These are phyloP conservation scores for Lagocephalus sceleratus DNA, from an alignment of 2,797 vertebrate genomes.

Conservation along the genomic window DNA sequence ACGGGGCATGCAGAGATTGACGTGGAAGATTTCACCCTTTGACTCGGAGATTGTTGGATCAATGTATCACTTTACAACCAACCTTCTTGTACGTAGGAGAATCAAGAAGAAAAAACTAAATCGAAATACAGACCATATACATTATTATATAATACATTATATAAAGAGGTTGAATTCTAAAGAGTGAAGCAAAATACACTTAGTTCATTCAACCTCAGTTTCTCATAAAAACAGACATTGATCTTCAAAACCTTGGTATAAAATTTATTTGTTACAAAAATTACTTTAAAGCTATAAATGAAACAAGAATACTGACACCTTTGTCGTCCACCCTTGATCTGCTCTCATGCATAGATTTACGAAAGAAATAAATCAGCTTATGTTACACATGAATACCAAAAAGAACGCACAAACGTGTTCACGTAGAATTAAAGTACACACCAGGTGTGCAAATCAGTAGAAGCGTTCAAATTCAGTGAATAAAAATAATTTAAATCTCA, in stretches of 20 bases:
- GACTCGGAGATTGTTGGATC: no score
- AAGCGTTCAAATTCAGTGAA: conserved; percentile 26
- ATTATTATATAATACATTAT: no score
- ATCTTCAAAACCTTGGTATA: conserved; percentile 43
- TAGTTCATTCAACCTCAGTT: no score
- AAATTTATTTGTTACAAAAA: conserved; percentile 45
- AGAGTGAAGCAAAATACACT: no score
- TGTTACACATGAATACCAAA: not conserved
- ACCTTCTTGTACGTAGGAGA: no score
- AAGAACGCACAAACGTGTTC: conserved; percentile 13
- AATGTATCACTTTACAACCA: no score
- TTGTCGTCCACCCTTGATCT: conserved; percentile 25
- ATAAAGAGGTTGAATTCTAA: no score
- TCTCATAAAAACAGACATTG: conserved; percentile 25
- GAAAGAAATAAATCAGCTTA: conserved; percentile 21
- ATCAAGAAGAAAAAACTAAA: no score
- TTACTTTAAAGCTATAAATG: conserved; percentile 41
- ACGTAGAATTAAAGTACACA: conserved; percentile 43
- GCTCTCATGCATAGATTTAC: conserved; percentile 42
- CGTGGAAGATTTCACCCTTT: not conserved
- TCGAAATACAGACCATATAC: no score
- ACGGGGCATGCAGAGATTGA: not conserved
- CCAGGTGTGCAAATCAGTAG: conserved; percentile 42
- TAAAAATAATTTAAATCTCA: conserved; percentile 58
- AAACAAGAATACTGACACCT: conserved; percentile 42